Evolutionary conservation across 2,797 vertebrate genomes (phyloP), one percentile per base, ranked within the genome.

Genomic region (Benthosema pterotum): DNA sequence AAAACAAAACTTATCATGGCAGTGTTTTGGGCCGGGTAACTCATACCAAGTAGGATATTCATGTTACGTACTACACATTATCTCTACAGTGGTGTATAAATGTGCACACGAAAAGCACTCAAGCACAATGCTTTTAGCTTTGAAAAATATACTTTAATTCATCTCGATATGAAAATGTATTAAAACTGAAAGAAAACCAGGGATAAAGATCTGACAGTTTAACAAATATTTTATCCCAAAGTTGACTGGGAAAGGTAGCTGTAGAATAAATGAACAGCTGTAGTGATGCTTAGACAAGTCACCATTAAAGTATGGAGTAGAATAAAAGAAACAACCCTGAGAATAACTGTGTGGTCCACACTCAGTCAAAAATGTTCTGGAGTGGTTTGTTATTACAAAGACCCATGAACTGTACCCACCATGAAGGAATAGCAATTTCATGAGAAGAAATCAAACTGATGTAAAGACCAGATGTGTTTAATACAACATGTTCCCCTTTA

Each of bases 111-210:
- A 72, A 82, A 38, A 79, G 69, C 65, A 78, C 67, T 58, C 58
- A 71, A n/a, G 52, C 46, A 69, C 45, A 64, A 52, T 65, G 65
- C n/a, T 65, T 22, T n/a, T 72, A 56, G 47, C 12, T 82, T 83
- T 81, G 38, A 87, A 80, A 91, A 85, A 87, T 83, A 85, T 82
- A 74, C 67, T 89, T 90, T 82, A 87, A 87, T 87, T 82, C 58
- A 75, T 51, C 70, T 81, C 59, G 72, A 79, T 87, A 79, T 74
- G 63, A 82, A 85, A 82, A 62, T 68, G 69, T 65, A 71, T 63
- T 84, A 15, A 80, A 77, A 77, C 56, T 78, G 72, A 80, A 60
- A 58, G 70, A 81, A 77, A 82, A 56, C 51, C 61, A 67, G 51
- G 67, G 60, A 73, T 68, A 52, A 72, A 78, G 70, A 78, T 62